Base-by-base conservation (phyloP, 2,888 invertebrate species). In the Gymnoscelis rufifasciata region DNA sequence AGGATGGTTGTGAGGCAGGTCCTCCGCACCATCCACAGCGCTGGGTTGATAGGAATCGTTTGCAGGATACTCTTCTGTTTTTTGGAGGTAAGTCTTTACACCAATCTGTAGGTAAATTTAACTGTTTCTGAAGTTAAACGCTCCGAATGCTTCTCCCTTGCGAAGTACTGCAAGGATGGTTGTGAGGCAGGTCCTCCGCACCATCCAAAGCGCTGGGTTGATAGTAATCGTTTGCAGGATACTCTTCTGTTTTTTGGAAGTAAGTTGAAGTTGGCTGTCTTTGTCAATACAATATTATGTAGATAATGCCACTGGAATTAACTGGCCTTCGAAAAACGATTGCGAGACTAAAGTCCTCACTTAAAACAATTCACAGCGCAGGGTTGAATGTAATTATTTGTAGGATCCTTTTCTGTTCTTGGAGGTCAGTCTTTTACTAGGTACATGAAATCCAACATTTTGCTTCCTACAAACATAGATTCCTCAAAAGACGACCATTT, bases 61-160 rank as follows among this genome's bases (percentile, higher is more conserved):
- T 87, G 87, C 26, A 88, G 88, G 7, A 83, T 88, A 0, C 76
- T 89, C 7, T 89, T 89, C 71, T 89, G 89, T 64, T 86, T 89
- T 59, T 71, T 89, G 61, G 89, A 89, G 82, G 89, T 88, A 8
- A 66, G 72, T 60, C 28, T 5, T n/a, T n/a, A n/a, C n/a, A n/a
- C n/a, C n/a, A n/a, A n/a, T 26, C 1, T 6, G 26, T 26, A 6
- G 7, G 3, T 26, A 6, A 26, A 7, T 6, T 26, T 6, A 6
- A 26, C n/a, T n/a, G 65, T 77, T 10, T 68, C 66, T 0, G 81
- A 83, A 59, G 79, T 81, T 70, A 83, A 84, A 41, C 78, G 88
- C 40, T 78, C 84, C 5, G 81, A 83, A 64, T 89, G 89, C 62
- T 78, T 88, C 57, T 75, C 78, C 13, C 67, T 71, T 7, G 66